Evolutionary conservation across 1,140 invertebrate genomes (phyloP).

Genomic region (Lethocerus indicus): DNA sequence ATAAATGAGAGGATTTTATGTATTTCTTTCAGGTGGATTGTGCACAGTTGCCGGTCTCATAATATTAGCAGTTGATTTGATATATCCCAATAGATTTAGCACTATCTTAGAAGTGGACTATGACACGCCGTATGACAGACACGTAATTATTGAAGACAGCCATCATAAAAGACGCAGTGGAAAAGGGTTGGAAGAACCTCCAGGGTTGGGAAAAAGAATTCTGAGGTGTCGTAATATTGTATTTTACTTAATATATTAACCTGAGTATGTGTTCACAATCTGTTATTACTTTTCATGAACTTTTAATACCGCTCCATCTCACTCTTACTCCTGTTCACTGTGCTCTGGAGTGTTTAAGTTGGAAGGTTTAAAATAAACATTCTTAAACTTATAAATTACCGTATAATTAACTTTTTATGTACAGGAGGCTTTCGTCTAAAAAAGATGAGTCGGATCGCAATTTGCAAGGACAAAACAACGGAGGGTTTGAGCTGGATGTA

Average conservation of each 20-base stretch:
- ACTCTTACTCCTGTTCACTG: no score
- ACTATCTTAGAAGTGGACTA: slow-evolving; percentile 87
- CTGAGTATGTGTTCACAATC: no score
- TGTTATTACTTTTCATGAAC: no score
- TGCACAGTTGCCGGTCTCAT: slow-evolving; percentile 56
- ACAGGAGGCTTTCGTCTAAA: slow-evolving; percentile 40
- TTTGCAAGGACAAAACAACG: slow-evolving; percentile 32
- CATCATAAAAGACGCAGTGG: slow-evolving; percentile 42
- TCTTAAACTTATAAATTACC: no score
- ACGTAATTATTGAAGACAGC: slow-evolving; percentile 80
- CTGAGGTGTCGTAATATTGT: slow-evolving; percentile 27
- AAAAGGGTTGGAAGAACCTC: slow-evolving; percentile 41
- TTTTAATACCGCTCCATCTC: no score
- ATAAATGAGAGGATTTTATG: background rate
- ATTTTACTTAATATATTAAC: no score
- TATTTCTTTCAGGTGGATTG: slow-evolving; percentile 42
- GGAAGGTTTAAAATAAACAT: no score
- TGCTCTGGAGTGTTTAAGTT: no score
- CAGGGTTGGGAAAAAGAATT: slow-evolving; percentile 37
- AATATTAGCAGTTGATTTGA: slow-evolving; percentile 63
- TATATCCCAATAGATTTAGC: slow-evolving; percentile 81
- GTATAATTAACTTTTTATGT: slow-evolving; percentile 12
- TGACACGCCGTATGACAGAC: slow-evolving; percentile 80
- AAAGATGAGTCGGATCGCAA: slow-evolving; percentile 27
- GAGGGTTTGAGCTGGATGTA: slow-evolving; percentile 36